phyloP scores from a whole-genome alignment of 1,140 invertebrate genomes.

The Rhagoletis pomonella region DNA sequence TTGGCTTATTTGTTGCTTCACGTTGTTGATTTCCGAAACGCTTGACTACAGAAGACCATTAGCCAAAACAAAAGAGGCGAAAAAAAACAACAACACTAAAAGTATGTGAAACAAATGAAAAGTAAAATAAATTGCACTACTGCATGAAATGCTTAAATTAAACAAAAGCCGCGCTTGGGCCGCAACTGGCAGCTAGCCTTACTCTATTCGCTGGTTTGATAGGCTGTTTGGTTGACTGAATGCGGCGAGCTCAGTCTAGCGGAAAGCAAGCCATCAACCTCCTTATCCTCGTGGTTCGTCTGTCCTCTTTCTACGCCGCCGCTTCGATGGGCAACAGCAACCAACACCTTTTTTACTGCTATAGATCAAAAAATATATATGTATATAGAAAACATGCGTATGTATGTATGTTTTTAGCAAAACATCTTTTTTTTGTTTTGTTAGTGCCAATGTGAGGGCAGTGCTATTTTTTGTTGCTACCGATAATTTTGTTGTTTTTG shows the following conservation, averaged over 20 bases:
- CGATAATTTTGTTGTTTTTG: constrained; percentile 23
- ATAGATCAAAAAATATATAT: neutral
- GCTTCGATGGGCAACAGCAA: neutral
- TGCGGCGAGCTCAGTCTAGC: constrained; percentile 15
- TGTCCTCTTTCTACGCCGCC: neutral
- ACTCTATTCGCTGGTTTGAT: neutral
- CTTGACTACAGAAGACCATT: constrained; percentile 43
- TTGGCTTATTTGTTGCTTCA: constrained; percentile 17
- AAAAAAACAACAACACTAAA: neutral
- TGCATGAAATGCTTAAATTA: constrained; percentile 29
- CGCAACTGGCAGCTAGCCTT: neutral
- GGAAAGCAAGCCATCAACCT: constrained; percentile 38
- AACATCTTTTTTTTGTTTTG: neutral
- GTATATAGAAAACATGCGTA: too few species aligned
- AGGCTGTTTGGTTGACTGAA: neutral
- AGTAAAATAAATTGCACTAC: constrained; percentile 1
- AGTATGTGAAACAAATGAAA: neutral
- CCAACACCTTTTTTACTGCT: constrained; percentile 3
- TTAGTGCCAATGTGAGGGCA: neutral
- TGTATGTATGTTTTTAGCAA: neutral
- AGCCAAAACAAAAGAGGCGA: neutral
- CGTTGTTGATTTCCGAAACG: constrained; percentile 41
- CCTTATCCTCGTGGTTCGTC: constrained; percentile 22
- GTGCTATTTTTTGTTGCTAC: neutral
- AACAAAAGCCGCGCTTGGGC: neutral